Evolutionary conservation across 2,888 invertebrate species (phyloP), one percentile per base, ranked within the genome.

Genomic region (Scaptomyza parva): DNA sequence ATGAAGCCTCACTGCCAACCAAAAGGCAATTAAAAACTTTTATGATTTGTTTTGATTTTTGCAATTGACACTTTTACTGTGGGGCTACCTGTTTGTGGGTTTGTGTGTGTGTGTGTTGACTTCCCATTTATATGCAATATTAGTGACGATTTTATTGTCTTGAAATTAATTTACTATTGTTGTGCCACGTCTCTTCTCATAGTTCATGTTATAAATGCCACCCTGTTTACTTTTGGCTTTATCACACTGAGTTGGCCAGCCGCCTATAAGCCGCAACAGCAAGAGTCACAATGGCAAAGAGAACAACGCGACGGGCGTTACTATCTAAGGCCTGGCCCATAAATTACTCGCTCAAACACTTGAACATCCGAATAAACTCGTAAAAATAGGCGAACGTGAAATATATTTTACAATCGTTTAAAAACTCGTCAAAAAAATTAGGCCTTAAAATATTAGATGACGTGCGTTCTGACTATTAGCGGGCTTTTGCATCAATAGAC

Each of bases 341-440:
- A 86, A 85, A 77, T 88, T 82, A 86, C 74, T 76, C 75, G 78
- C 76, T 71, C 72, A 78, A 78, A 37, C 17, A 37, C 17, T 37
- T 9, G 9, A 71, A 70, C 76, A 82, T 75, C 78, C 71, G 75
- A 84, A 77, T 74, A 64, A 8, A 78, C 74, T 81, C 88, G 70
- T 86, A 86, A 88, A 88, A 84, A 61, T 65, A 52, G 52, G 63
- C 61, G 72, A 68, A 76, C 62, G 68, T 68, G 22, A 35, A 48
- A 86, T 80, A 86, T 88, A 83, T 89, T 90, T 90, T 90, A 90
- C 90, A 89, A 90, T 88, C 91, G 90, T 91, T 91, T 91, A 91
- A 91, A 91, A 90, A 89, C 89, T 87, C 90, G 90, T 91, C 89
- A 91, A 91, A 91, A 35, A 88, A 89, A 86, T 85, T 80, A 88